Conservation (phyloP, 1,140 invertebrate genomes). For the Brachionus rotundiformis region DNA sequence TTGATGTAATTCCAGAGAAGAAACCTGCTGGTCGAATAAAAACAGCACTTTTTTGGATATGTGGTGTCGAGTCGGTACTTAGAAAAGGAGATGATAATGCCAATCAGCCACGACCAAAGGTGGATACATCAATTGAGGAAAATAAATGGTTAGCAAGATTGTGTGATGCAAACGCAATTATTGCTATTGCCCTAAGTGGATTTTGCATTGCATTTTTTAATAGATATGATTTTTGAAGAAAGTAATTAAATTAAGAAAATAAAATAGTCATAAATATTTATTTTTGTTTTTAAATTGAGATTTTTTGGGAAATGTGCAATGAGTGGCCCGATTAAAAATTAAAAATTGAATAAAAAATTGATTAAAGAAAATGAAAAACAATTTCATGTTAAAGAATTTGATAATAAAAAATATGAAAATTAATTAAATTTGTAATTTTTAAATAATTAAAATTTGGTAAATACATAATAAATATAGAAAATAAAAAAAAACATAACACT, state of each 20-base stretch:
- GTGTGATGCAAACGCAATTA: conserved; percentile 38
- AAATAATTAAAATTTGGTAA: no score
- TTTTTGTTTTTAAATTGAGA: no score
- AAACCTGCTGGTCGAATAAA: background rate
- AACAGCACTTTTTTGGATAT: conserved; percentile 45
- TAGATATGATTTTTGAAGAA: conserved; percentile 40
- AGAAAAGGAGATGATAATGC: background rate
- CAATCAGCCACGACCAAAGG: background rate
- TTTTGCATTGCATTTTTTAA: conserved; percentile 51
- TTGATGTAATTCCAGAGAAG: background rate
- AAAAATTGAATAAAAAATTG: no score
- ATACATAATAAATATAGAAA: background rate
- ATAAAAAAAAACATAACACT: background rate
- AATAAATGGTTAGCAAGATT: background rate
- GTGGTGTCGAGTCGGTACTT: conserved; percentile 13
- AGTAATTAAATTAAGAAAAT: background rate
- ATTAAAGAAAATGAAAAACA: no score
- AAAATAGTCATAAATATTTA: no score
- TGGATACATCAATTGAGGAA: conserved; percentile 48
- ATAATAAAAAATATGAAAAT: no score
- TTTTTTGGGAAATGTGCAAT: no score
- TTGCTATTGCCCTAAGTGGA: background rate
- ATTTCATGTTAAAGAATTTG: no score
- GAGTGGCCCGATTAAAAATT: no score
- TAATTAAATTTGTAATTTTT: no score